A percentile compares a stretch with the other conserved stretches of the same genome.
These are phyloP conservation scores for Hirtodrosophila duncani DNA, from an alignment of 2,888 invertebrate genomes.

Conservation along the genomic window DNA sequence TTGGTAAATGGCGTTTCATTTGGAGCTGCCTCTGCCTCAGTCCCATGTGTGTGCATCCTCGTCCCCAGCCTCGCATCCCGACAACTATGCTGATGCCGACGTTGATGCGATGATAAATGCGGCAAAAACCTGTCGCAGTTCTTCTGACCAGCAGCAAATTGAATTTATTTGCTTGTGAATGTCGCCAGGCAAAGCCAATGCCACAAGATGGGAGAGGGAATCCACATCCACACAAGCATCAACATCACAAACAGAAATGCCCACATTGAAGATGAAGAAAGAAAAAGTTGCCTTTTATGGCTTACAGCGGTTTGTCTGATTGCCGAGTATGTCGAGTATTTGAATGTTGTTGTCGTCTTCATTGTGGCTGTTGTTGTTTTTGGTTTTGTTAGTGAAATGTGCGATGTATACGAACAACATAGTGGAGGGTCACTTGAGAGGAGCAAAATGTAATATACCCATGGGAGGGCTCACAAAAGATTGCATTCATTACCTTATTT, in stretches of 20 bases:
- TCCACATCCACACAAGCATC: conserved; percentile 19
- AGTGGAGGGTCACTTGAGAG: no score
- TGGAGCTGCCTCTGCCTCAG: conserved; percentile 46
- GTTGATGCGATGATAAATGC: conserved; percentile 71
- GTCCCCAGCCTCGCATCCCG: neutral
- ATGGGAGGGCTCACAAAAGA: conserved; percentile 4
- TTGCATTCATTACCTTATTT: neutral
- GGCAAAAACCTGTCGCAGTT: conserved; percentile 67
- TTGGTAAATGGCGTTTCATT: conserved; percentile 74
- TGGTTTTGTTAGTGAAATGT: no score
- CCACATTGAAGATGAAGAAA: conserved; percentile 20
- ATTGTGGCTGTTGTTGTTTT: neutral
- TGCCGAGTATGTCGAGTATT: conserved; percentile 45
- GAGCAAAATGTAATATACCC: no score
- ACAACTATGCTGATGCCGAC: conserved; percentile 28
- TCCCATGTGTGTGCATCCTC: conserved; percentile 10
- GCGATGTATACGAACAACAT: no score
- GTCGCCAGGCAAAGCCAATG: conserved; percentile 36
- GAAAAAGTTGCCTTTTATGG: conserved; percentile 51
- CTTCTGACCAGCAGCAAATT: conserved; percentile 61
- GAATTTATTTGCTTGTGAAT: conserved; percentile 66
- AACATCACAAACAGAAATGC: conserved; percentile 1
- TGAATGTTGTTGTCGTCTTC: conserved; percentile 15
- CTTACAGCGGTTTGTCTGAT: conserved; percentile 50
- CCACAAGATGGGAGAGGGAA: conserved; percentile 24